Percentiles rank a stretch among this genome's conserved stretches.
Conservation (phyloP, 2,113 vertebrate genomes). For the Tragelaphus imberbis region DNA sequence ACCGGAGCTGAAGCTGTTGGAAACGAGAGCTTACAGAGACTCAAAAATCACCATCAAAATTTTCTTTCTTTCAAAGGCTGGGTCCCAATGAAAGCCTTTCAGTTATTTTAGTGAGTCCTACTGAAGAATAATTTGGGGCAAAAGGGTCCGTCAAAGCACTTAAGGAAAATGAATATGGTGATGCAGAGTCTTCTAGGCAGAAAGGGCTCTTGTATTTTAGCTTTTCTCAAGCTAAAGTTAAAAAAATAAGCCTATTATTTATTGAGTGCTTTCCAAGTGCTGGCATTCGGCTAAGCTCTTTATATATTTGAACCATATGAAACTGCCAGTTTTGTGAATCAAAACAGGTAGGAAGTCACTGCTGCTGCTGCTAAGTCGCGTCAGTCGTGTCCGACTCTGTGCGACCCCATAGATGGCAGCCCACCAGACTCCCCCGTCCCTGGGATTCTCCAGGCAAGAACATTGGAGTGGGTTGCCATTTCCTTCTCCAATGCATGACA, state of each 20-base stretch:
- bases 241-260: background rate
- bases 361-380: too few species aligned
- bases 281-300: background rate
- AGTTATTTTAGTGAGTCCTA: background rate
- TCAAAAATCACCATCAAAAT: fast-evolving
- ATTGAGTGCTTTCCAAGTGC: background rate
- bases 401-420: too few species aligned
- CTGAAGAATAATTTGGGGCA: background rate
- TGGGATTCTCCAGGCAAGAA: too few species aligned
- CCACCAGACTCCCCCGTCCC: too few species aligned
- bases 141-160: background rate
- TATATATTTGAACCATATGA: too few species aligned
- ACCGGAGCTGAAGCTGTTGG: background rate
- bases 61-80: background rate
- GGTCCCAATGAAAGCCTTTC: too few species aligned
- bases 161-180: background rate
- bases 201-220: background rate
- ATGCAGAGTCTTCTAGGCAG: background rate
- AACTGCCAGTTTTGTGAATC: background rate
- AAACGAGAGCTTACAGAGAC: background rate
- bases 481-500: too few species aligned
- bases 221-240: background rate
- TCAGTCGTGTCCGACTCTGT: too few species aligned
- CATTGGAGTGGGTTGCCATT: too few species aligned
- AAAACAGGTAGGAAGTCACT: background rate